Conservation (phyloP, 2,797 vertebrate species). For the Echiichthys vipera region DNA sequence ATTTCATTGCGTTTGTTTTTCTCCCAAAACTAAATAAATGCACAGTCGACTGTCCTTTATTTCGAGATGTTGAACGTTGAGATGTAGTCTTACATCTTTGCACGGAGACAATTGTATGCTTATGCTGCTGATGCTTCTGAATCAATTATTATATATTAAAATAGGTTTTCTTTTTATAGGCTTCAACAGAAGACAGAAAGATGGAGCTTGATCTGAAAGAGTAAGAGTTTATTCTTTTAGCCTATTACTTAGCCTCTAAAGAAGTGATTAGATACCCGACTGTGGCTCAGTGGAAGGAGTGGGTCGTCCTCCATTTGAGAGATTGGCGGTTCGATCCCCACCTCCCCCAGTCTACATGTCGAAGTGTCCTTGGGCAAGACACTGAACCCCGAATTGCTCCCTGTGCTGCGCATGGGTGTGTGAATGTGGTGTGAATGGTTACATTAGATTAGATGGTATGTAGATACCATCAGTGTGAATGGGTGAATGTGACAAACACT, state of each 20-base stretch:
- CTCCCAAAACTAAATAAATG: not conserved
- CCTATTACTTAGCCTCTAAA: not conserved
- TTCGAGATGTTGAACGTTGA: not conserved
- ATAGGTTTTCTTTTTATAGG: constrained; percentile 43
- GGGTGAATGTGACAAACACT: too few relatives aligned
- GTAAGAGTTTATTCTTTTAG: constrained; percentile 58
- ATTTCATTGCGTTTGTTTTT: not conserved
- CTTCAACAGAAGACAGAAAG: constrained; percentile 36
- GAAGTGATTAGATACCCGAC: not conserved
- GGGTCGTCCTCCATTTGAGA: too few relatives aligned
- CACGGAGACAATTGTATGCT: not conserved
- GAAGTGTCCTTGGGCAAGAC: too few relatives aligned
- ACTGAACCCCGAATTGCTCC: too few relatives aligned
- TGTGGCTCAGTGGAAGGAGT: too few relatives aligned
- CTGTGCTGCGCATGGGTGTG: too few relatives aligned
- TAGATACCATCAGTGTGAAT: too few relatives aligned
- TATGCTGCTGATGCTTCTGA: not conserved
- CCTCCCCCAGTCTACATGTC: too few relatives aligned
- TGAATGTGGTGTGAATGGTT: too few relatives aligned
- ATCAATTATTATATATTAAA: not conserved
- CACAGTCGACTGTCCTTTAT: not conserved
- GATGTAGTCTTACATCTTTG: not conserved
- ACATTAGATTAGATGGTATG: too few relatives aligned
- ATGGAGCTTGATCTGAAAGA: constrained; percentile 53
- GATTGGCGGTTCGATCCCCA: too few relatives aligned